A percentile compares a stretch with the other conserved stretches of the same genome.
phyloP scores from a whole-genome alignment of 2,888 invertebrate genomes.

The Physocephala rufipes region DNA sequence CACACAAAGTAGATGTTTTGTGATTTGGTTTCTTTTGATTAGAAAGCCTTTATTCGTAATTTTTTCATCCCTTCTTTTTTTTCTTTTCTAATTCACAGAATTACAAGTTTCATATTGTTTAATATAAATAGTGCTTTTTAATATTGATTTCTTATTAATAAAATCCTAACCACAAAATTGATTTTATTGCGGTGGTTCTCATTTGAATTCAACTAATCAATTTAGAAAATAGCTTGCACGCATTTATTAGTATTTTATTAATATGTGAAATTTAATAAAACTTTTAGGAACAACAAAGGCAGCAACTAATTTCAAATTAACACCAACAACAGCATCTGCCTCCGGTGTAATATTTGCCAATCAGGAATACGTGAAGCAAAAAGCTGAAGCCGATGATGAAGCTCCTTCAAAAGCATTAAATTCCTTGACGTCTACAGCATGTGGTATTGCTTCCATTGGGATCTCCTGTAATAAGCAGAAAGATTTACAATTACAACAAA shows the following conservation, averaged over 20 bases:
- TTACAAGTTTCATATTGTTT: too few relatives aligned
- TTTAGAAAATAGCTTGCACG: not conserved
- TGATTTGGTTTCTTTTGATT: too few relatives aligned
- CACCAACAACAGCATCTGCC: constrained; percentile 28
- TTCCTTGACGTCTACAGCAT: constrained; percentile 28
- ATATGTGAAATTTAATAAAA: not conserved
- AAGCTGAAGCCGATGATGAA: constrained; percentile 39
- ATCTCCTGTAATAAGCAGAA: too few relatives aligned
- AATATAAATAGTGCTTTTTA: too few relatives aligned
- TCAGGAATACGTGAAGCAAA: constrained; percentile 44
- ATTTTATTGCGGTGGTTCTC: too few relatives aligned
- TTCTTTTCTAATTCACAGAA: too few relatives aligned
- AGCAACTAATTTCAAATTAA: constrained; percentile 26
- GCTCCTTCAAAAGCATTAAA: constrained; percentile 5
- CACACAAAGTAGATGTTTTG: too few relatives aligned
- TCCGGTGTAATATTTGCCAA: constrained; percentile 28
- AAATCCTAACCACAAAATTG: too few relatives aligned
- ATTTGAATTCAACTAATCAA: too few relatives aligned
- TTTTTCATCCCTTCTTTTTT: too few relatives aligned
- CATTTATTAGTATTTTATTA: not conserved
- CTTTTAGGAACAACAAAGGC: constrained; percentile 35
- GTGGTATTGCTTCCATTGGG: constrained; percentile 9
- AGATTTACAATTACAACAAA: constrained; percentile 23
- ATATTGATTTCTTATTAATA: too few relatives aligned
- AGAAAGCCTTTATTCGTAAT: too few relatives aligned